phyloP scores from a whole-genome alignment of 2,888 invertebrate genomes.

The Dynastes tityus region DNA sequence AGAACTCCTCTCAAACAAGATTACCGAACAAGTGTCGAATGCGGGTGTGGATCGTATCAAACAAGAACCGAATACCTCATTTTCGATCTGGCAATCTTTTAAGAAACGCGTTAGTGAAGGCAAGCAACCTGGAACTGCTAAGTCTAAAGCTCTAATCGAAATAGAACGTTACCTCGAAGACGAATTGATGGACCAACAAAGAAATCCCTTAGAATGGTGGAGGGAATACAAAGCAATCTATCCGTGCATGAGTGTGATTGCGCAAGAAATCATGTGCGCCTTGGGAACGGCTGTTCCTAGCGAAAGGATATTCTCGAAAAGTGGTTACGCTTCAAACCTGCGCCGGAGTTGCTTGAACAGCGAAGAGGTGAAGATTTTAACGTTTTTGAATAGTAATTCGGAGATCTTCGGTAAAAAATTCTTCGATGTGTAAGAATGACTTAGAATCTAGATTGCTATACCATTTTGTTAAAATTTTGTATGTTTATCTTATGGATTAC shows the following conservation, averaged over 20 bases:
- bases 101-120: conserved; percentile 43
- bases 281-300: conserved; percentile 44
- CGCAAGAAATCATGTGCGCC: conserved; percentile 42
- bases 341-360: conserved; percentile 25
- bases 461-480: too few relatives aligned
- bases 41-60: background rate
- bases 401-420: conserved; percentile 16
- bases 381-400: conserved; percentile 38
- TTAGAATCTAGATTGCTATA: too few relatives aligned
- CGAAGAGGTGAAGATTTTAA: conserved; percentile 34
- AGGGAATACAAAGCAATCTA: conserved; percentile 37
- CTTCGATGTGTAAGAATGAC: background rate
- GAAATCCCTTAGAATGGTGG: conserved; percentile 53
- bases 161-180: conserved; percentile 52
- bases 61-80: conserved; percentile 8
- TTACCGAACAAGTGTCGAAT: conserved; percentile 2
- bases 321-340: conserved; percentile 18
- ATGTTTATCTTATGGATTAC: too few relatives aligned
- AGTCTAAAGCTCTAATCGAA: conserved; percentile 48
- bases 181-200: conserved; percentile 48
- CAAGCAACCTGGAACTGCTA: conserved; percentile 31
- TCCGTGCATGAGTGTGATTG: conserved; percentile 48
- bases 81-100: conserved; percentile 44
- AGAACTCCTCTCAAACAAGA: conserved; percentile 12
- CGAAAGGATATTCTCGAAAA: conserved; percentile 38